Base-by-base conservation (phyloP, 2,797 vertebrate species). In the Clangula hyemalis region DNA sequence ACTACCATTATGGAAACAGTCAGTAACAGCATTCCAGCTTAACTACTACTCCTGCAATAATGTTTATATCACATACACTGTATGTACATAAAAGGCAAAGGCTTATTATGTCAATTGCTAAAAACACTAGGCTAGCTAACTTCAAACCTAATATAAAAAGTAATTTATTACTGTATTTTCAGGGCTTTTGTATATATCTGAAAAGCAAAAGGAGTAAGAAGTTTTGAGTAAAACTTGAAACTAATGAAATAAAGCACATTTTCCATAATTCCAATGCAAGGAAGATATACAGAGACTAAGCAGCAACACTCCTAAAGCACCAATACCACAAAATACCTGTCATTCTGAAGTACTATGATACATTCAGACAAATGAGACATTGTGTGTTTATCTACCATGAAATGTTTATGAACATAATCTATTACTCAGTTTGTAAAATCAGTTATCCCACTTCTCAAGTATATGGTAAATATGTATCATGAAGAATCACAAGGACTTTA, bases 141-240 rank as follows among this genome's bases (percentile, higher is more conserved):
- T 41, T 74, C 13, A 84, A 76, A 60, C 3, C 19, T 13, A 36
- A 47, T 13, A 57, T 1, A 81, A 66, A 73, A 58, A 47, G 16
- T 4, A 0, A 51, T 45, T 38, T 11, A 49, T 25, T 70, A 32
- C 5, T 79, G 2, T 24, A 10, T 13, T 85, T 74, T 69, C 51
- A 75, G 41, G 17, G 4, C 2, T 28, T 24, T 28, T 47, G 4
- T 6, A 1, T 24, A 6, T 27, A 5, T 13, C 5, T 27, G 8
- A 66, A 92, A 76, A 77, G 20, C 25, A 1, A 80, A 60, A 87
- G 32, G 12, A 86, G 56, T 1, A 51, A 2, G 43, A 5, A 76
- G 43, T 41, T 87, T 45, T 43, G n/a, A 75, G 24, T 51, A 72
- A 75, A 78, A 57, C 3, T 39, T 70, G 15, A 41, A 76, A 74